These are phyloP conservation scores for Myodes glareolus DNA, from an alignment of 2,113 vertebrate species.

Conservation along the genomic window DNA sequence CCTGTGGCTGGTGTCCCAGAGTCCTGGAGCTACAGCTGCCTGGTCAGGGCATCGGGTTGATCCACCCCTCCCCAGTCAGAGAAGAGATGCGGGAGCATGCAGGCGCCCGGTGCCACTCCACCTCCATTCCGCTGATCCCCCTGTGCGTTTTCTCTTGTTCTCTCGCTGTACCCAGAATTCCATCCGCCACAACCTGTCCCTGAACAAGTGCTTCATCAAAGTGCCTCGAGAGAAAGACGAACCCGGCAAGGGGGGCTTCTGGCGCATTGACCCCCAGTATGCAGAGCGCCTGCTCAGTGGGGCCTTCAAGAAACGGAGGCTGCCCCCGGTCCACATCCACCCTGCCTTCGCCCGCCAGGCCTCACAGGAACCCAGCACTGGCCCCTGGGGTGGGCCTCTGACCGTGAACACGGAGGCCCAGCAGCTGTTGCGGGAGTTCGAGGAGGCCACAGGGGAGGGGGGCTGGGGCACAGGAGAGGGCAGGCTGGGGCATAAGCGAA, in stretches of 20 bases:
- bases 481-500: constrained; percentile 88
- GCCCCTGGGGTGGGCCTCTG: constrained; percentile 63
- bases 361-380: constrained; percentile 49
- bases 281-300: constrained; percentile 93
- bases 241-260: constrained; percentile 97
- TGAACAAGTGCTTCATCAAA: constrained; percentile 99
- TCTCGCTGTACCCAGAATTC: constrained; percentile 90
- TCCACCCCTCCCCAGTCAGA: background rate
- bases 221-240: constrained; percentile 97
- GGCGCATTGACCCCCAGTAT: constrained; percentile 96
- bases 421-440: constrained; percentile 91
- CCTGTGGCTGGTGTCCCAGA: constrained; percentile 75
- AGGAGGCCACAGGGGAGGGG: constrained; percentile 89
- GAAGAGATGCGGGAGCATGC: background rate
- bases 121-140: background rate
- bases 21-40: background rate
- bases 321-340: constrained; percentile 93
- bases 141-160: background rate
- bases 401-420: constrained; percentile 88
- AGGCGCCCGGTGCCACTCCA: background rate
- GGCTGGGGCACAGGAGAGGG: constrained; percentile 83
- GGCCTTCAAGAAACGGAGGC: constrained; percentile 92
- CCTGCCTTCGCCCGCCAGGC: constrained; percentile 86
- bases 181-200: constrained; percentile 97
- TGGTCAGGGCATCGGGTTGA: background rate